Evolutionary conservation across 2,797 vertebrate genomes (phyloP).

Genomic region (Pseudotriccus pelzelni): DNA sequence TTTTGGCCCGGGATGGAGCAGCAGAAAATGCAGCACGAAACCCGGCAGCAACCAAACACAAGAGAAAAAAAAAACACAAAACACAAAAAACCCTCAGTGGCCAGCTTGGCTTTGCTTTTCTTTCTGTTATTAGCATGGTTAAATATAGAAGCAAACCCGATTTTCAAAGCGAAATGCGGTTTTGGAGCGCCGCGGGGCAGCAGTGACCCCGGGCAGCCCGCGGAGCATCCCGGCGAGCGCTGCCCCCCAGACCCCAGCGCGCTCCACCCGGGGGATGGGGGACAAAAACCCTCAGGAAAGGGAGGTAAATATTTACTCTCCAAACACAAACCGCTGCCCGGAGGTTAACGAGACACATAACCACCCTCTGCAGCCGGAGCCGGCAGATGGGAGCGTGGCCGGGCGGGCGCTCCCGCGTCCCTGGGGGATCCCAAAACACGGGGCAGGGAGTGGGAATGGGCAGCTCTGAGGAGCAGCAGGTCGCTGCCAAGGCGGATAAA

Average conservation of each 20-base stretch:
- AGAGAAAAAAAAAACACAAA: background rate
- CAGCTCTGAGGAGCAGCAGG: background rate
- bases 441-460: background rate
- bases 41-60: background rate
- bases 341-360: background rate
- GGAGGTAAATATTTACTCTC: slow-evolving; percentile 27
- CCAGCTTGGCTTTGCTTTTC: background rate
- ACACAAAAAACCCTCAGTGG: background rate
- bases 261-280: background rate
- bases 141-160: background rate
- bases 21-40: background rate
- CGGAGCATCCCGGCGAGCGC: background rate
- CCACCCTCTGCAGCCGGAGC: background rate
- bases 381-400: background rate
- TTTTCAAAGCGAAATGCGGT: background rate
- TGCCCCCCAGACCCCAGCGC: background rate
- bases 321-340: slow-evolving; percentile 17
- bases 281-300: background rate
- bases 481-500: background rate
- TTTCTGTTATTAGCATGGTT: background rate
- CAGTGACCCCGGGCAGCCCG: background rate
- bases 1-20: too few species aligned
- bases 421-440: accelerated
- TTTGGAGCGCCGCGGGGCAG: background rate
- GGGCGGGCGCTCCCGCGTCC: background rate